Percentiles rank a stretch among this genome's conserved stretches.
phyloP scores from a whole-genome alignment of 2,797 vertebrate genomes.

The Kryptopterus vitreolus region DNA sequence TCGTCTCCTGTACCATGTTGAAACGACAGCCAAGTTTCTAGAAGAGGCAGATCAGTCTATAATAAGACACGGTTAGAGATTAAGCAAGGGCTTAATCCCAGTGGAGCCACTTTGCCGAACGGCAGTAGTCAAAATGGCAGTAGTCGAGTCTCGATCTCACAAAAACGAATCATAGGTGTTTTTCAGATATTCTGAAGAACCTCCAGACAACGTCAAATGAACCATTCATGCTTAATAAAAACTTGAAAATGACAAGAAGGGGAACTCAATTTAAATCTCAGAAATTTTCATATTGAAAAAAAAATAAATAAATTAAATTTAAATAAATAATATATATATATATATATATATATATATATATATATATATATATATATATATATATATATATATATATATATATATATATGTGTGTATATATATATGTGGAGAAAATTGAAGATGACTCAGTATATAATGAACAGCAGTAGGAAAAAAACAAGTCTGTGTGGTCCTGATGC shows the following conservation, averaged over 20 bases:
- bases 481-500: neutral
- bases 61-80: neutral
- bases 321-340: too few relatives aligned
- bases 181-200: neutral
- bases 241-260: neutral
- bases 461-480: neutral
- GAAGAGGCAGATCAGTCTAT: neutral
- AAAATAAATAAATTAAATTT: too few relatives aligned
- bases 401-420: too few relatives aligned
- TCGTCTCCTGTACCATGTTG: neutral
- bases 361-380: too few relatives aligned
- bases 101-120: neutral
- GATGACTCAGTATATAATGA: conserved; percentile 6
- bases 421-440: neutral
- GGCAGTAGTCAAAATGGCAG: neutral
- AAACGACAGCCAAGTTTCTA: neutral
- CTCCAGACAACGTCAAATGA: neutral
- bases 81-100: neutral
- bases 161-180: neutral
- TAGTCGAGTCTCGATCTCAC: neutral
- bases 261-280: neutral
- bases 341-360: too few relatives aligned
- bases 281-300: neutral
- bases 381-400: too few relatives aligned
- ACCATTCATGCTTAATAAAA: neutral